Percentiles rank a stretch among this genome's conserved stretches.
phyloP scores from a whole-genome alignment of 2,888 invertebrate species.

The Augochlorella aurata region DNA sequence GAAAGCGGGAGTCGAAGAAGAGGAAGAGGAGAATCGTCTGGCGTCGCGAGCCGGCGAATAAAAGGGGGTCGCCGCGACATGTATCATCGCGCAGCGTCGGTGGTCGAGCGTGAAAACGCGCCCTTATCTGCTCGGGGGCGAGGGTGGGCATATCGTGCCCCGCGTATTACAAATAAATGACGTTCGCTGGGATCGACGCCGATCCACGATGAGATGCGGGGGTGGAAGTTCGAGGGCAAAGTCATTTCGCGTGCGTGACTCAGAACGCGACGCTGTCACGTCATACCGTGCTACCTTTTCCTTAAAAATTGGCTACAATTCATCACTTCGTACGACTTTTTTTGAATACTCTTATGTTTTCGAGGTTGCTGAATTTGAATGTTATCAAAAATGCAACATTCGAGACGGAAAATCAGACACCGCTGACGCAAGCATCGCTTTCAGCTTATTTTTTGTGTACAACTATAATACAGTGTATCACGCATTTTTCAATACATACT shows the following conservation, averaged over 20 bases:
- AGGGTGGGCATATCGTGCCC: slow-evolving; percentile 28
- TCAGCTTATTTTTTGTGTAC: no score
- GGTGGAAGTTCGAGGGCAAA: background rate
- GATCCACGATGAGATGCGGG: slow-evolving; percentile 39
- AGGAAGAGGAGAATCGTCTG: background rate
- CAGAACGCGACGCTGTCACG: slow-evolving; percentile 23
- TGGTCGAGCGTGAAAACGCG: slow-evolving; percentile 59
- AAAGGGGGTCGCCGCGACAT: slow-evolving; percentile 28
- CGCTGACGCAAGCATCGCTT: no score
- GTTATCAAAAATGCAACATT: no score
- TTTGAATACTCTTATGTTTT: no score
- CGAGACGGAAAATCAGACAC: no score
- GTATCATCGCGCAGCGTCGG: slow-evolving; percentile 51
- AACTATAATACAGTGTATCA: no score
- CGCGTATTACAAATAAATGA: slow-evolving; percentile 68
- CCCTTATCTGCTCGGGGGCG: slow-evolving; percentile 50
- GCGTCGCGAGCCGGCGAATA: slow-evolving; percentile 2
- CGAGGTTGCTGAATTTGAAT: no score
- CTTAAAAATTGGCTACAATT: no score
- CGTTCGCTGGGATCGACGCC: slow-evolving; percentile 33
- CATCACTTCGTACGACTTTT: no score
- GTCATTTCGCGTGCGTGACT: slow-evolving; percentile 66
- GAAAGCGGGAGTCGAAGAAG: background rate
- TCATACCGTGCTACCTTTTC: no score
- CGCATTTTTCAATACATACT: no score